Conservation (phyloP, 1,140 invertebrate species). For the Leptinotarsa lineolata region DNA sequence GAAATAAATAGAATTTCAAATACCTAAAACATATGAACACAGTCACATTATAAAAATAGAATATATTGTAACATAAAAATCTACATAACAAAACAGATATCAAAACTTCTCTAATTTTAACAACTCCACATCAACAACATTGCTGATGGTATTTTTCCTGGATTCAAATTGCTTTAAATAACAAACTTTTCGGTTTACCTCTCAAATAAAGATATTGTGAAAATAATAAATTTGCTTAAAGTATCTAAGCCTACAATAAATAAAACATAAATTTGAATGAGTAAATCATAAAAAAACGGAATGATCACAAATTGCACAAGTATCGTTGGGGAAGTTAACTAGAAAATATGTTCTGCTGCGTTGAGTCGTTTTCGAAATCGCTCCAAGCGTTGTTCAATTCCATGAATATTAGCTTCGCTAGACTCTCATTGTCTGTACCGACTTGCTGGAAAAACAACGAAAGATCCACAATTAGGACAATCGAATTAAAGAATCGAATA, state of each 20-base stretch:
- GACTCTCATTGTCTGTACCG: conserved; percentile 84
- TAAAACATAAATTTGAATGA: conserved; percentile 2
- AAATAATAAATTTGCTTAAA: no score
- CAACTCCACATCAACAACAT: conserved; percentile 28
- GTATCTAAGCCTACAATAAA: conserved; percentile 19
- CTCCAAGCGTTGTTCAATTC: conserved; percentile 98
- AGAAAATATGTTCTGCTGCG: conserved; percentile 81
- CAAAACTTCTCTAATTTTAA: conserved; percentile 32
- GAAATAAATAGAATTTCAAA: conserved; percentile 17
- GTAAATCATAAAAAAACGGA: conserved; percentile 7
- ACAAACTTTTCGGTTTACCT: background rate
- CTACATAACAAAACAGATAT: conserved; percentile 32
- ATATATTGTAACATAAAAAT: conserved; percentile 31
- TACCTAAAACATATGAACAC: conserved; percentile 20
- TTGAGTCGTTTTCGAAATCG: conserved; percentile 91
- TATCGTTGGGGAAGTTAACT: conserved; percentile 54
- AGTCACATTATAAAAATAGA: conserved; percentile 31
- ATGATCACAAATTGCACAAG: conserved; percentile 20
- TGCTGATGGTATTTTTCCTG: conserved; percentile 21
- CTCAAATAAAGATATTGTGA: no score
- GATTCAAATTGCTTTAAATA: background rate
- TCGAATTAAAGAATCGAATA: no score
- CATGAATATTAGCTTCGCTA: conserved; percentile 98
- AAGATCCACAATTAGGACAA: no score
- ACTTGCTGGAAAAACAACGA: conserved; percentile 72